Evolutionary conservation across 2,888 invertebrate genomes (phyloP).

Genomic region (Agriotes lineatus): DNA sequence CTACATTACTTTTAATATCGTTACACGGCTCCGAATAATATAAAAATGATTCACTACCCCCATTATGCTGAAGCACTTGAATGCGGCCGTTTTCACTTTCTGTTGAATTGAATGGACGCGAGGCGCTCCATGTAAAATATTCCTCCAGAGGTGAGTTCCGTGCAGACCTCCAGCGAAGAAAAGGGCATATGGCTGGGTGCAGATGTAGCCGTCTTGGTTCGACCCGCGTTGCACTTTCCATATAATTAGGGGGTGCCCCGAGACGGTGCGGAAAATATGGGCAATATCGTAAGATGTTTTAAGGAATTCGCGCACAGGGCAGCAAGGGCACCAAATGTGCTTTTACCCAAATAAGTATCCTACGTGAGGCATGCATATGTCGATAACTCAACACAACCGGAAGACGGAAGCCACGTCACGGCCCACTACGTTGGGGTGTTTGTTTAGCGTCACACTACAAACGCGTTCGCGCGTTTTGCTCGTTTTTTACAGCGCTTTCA

Average conservation of each 20-base stretch:
- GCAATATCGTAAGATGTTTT: background rate
- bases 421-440: constrained; percentile 48
- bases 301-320: background rate
- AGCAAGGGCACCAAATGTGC: background rate
- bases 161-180: background rate
- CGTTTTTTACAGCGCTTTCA: constrained; percentile 35
- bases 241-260: background rate
- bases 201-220: background rate
- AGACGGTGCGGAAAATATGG: background rate
- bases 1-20: constrained; percentile 43
- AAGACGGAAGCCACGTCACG: constrained; percentile 52
- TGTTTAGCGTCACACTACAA: constrained; percentile 47
- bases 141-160: background rate
- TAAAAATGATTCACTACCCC: constrained; percentile 44
- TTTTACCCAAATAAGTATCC: constrained; percentile 18
- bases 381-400: constrained; percentile 45
- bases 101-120: constrained; percentile 29
- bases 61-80: constrained; percentile 24
- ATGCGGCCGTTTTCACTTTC: constrained; percentile 41
- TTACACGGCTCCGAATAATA: constrained; percentile 36
- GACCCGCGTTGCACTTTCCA: background rate
- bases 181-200: background rate
- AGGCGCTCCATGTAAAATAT: constrained; percentile 15
- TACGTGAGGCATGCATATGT: constrained; percentile 33
- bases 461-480: constrained; percentile 51